Evolutionary conservation across 2,113 vertebrate genomes (phyloP).

Genomic region (Pygoscelis adeliae): DNA sequence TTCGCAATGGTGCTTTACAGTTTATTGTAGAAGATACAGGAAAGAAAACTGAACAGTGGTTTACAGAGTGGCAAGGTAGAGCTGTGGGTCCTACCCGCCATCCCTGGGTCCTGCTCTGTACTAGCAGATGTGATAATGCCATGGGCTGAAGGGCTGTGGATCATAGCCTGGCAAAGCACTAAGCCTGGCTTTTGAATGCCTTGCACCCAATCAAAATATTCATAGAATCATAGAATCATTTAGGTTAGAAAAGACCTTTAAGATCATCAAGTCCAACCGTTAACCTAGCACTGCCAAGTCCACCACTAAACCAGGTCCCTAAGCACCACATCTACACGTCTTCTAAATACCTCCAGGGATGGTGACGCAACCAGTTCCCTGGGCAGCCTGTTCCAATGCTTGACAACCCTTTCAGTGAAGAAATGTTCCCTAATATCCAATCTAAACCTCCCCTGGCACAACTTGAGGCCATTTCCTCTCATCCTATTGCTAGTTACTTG

Average conservation of each 20-base stretch:
- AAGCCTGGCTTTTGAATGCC: background rate
- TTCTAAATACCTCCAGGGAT: background rate
- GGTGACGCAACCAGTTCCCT: background rate
- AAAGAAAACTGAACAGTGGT: accelerated
- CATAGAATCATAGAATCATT: background rate
- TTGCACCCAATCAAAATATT: background rate
- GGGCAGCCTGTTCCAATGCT: background rate
- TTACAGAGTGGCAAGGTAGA: accelerated
- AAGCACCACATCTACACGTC: background rate
- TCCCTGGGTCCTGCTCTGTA: background rate
- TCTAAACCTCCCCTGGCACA: background rate
- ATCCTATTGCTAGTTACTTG: background rate
- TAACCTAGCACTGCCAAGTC: background rate
- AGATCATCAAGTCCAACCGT: background rate
- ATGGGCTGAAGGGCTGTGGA: background rate
- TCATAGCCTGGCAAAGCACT: background rate
- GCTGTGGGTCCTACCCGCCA: accelerated
- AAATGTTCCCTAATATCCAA: background rate
- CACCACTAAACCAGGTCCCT: background rate
- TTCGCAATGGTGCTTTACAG: background rate
- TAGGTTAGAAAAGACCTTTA: background rate
- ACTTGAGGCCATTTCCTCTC: background rate
- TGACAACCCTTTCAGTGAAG: background rate
- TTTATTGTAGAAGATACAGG: background rate
- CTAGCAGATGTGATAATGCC: accelerated